Percentiles rank a stretch among this genome's conserved stretches.
Evolutionary conservation across 2,888 invertebrate genomes (phyloP).

Genomic region (Cremastinae sp.): DNA sequence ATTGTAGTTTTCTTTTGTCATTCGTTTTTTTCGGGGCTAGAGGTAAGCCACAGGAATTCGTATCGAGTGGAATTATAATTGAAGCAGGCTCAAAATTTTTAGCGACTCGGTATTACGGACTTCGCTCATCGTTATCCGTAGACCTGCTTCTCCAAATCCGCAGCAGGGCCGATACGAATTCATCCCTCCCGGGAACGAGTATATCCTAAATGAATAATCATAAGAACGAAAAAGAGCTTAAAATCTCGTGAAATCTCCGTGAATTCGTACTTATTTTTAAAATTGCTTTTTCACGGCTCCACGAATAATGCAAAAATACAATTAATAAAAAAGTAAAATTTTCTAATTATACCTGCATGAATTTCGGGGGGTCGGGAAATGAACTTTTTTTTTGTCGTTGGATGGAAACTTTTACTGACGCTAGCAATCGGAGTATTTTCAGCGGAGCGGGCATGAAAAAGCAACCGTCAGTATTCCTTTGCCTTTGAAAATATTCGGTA

Average conservation of each 20-base stretch:
- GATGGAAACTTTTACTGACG: background rate
- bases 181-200: slow-evolving; percentile 53
- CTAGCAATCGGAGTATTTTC: background rate
- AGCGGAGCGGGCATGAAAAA: too few species aligned
- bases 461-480: too few species aligned
- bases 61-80: slow-evolving; percentile 8
- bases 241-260: slow-evolving; percentile 29
- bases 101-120: slow-evolving; percentile 21
- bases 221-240: slow-evolving; percentile 37
- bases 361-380: too few species aligned
- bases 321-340: background rate
- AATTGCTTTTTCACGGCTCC: slow-evolving; percentile 41
- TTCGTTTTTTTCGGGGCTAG: slow-evolving; percentile 25
- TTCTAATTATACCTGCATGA: too few species aligned
- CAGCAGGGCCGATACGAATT: slow-evolving; percentile 30
- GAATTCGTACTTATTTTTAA: slow-evolving; percentile 36
- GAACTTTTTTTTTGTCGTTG: too few species aligned
- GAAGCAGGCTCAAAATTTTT: slow-evolving; percentile 21
- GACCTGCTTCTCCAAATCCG: background rate
- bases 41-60: slow-evolving; percentile 63
- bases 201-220: slow-evolving; percentile 65
- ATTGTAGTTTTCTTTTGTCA: slow-evolving; percentile 12
- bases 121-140: slow-evolving; percentile 3
- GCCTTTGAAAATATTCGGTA: too few species aligned
- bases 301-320: background rate